phyloP scores from a whole-genome alignment of 2,113 vertebrate genomes.

The Nibea albiflora region DNA sequence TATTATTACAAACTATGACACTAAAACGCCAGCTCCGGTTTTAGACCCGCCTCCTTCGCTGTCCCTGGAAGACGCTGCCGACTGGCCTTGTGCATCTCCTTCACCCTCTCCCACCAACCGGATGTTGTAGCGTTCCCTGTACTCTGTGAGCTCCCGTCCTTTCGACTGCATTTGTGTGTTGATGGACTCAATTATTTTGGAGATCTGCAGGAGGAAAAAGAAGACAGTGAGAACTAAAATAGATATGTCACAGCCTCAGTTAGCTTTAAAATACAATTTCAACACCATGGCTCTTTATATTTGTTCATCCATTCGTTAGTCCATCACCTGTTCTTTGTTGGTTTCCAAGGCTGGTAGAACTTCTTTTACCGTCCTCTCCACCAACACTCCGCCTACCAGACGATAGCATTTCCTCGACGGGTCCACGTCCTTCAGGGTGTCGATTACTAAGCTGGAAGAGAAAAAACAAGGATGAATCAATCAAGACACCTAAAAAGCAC shows the following conservation, averaged over 20 bases:
- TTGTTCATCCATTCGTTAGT: not conserved
- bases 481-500: not conserved
- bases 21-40: constrained; percentile 88
- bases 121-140: constrained; percentile 94
- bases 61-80: constrained; percentile 78
- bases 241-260: not conserved
- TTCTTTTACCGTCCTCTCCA: constrained; percentile 94
- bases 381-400: constrained; percentile 92
- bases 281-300: not conserved
- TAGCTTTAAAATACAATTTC: not conserved
- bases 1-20: constrained; percentile 84
- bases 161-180: constrained; percentile 90
- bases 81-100: constrained; percentile 76
- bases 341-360: constrained; percentile 92
- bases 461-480: not conserved
- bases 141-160: constrained; percentile 93
- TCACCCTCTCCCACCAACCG: constrained; percentile 92
- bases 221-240: not conserved
- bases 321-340: constrained; percentile 92
- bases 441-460: constrained; percentile 89
- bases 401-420: constrained; percentile 90
- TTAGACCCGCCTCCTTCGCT: constrained; percentile 85
- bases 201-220: constrained; percentile 76
- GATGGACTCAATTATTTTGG: constrained; percentile 88
- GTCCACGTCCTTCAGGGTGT: constrained; percentile 92